Evolutionary conservation across 2,113 vertebrate species (phyloP).

Genomic region (Eulemur macaco): DNA sequence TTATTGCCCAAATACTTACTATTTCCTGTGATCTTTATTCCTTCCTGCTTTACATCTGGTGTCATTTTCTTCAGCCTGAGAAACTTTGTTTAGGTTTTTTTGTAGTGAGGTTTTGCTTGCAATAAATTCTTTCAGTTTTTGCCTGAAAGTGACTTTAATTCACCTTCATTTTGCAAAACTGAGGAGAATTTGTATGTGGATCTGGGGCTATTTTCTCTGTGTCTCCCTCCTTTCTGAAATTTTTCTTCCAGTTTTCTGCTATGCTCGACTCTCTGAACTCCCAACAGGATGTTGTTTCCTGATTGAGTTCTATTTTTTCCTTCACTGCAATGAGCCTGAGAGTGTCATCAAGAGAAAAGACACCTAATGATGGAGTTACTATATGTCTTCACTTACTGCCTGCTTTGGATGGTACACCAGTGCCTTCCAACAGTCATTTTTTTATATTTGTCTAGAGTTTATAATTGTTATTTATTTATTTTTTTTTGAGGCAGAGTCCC

Average conservation of each 20-base stretch:
- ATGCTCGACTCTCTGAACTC: background rate
- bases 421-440: background rate
- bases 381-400: background rate
- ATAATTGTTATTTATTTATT: background rate
- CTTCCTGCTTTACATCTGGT: background rate
- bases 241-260: background rate
- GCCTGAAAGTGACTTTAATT: slow-evolving; percentile 11
- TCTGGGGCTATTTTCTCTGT: background rate
- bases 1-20: background rate
- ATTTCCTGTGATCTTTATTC: background rate
- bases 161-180: background rate
- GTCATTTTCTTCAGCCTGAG: background rate
- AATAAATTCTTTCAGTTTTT: background rate
- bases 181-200: background rate
- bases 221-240: background rate
- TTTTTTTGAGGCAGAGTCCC: too few species aligned
- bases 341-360: background rate
- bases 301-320: background rate
- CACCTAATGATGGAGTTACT: too few species aligned
- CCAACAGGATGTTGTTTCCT: background rate
- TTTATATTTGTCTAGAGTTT: background rate
- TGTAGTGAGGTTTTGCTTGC: background rate
- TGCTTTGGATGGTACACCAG: background rate
- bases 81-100: slow-evolving; percentile 12
- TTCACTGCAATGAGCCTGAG: background rate